These are phyloP conservation scores for Galeruca laticollis DNA, from an alignment of 2,888 invertebrate genomes.

Conservation along the genomic window DNA sequence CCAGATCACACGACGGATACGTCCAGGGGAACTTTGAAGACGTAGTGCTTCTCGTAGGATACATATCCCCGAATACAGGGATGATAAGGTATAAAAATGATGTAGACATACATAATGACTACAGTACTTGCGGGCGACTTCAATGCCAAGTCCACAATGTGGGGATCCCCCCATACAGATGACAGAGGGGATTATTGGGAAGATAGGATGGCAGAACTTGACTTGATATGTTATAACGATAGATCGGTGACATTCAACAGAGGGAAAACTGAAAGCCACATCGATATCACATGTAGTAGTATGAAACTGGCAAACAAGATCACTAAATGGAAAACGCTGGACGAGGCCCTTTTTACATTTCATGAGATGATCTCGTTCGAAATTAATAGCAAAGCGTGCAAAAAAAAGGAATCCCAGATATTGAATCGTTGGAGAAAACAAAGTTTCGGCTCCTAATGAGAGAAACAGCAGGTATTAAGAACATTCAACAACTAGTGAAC, in stretches of 20 bases:
- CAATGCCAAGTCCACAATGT: too few species aligned
- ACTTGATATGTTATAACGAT: background rate
- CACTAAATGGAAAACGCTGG: slow-evolving; percentile 2
- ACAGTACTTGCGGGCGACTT: too few species aligned
- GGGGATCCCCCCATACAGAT: background rate
- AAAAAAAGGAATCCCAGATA: too few species aligned
- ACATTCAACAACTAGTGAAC: background rate
- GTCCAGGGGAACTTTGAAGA: too few species aligned
- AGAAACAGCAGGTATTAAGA: too few species aligned
- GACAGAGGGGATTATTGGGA: background rate
- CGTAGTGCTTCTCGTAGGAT: too few species aligned
- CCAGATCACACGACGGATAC: too few species aligned
- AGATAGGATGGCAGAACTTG: slow-evolving; percentile 1
- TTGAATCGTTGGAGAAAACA: too few species aligned
- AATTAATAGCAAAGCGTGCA: background rate
- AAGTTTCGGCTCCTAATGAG: too few species aligned
- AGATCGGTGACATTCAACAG: slow-evolving; percentile 4
- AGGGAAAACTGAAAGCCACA: background rate
- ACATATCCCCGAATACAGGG: too few species aligned
- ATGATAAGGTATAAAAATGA: too few species aligned
- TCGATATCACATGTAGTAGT: slow-evolving; percentile 16
- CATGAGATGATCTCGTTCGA: slow-evolving; percentile 14
- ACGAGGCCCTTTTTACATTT: background rate
- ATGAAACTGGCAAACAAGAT: background rate
- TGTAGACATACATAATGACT: too few species aligned